Evolutionary conservation across 30 jellyfish, hydroid and myxozoan species (phyloP), one percentile per base, ranked within the genome.

Genomic region (Aurelia aurita complex sp. Pacific): DNA sequence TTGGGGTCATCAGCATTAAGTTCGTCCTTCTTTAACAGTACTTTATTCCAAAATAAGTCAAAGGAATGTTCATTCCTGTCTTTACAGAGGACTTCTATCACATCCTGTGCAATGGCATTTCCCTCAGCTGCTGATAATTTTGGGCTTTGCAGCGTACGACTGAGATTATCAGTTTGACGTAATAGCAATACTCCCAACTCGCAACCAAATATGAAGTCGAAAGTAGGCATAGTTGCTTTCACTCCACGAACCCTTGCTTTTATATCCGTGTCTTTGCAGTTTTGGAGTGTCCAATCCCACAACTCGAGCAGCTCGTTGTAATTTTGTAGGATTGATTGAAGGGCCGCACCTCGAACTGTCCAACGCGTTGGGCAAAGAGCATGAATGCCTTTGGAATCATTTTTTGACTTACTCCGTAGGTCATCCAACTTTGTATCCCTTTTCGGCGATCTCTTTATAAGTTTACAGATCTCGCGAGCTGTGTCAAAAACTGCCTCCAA

Each of bases 281-380:
- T 69, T 8, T 67, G 15, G 0, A 78, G 18, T 7, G 96, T 0
- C 89, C 67, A 81, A 0, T 70, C 66, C 89, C 94, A 84, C 50
- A 84, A 52, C 36, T 84, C 85, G 64, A 68, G 35, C 51, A 69
- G 85, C 91, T 82, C 80, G 7, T 67, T 38, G 66, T 59, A 51
- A 46, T 82, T 82, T 2, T 69, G 34, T 0, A 82, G 32, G 62
- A 82, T 82, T 6, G 91, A 57, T 34, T 76, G 74, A 4, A 85
- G 75, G 1, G 84, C 90, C 74, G 75, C 95, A 0, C 95, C 67
- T 0, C 85, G 88, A 1, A 69, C 85, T 1, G 89, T 82, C 91
- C 91, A 82, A 0, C 91, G 3, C 0, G 92, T 50, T 35, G 92
- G 92, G 29, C 89, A 85, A 61, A 82, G 60, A 43, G 53, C 67